These are phyloP conservation scores for Druceiella hillmani DNA, from an alignment of 2,888 invertebrate genomes.

Conservation along the genomic window DNA sequence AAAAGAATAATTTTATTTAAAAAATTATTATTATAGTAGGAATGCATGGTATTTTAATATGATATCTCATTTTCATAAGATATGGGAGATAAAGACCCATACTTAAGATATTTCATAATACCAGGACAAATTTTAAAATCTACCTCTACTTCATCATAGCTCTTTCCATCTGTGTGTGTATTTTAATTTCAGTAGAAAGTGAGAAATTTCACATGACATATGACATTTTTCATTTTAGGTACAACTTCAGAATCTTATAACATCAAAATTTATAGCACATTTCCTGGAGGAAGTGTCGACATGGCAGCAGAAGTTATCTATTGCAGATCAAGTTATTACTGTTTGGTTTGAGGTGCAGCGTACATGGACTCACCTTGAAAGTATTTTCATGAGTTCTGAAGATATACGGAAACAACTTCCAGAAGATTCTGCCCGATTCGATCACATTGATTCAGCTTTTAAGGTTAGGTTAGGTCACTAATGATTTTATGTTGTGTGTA, in stretches of 20 bases:
- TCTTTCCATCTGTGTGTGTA: no score
- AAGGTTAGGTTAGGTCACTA: no score
- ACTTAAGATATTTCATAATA: constrained; percentile 2
- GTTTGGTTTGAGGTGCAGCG: constrained; percentile 95
- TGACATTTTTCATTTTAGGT: constrained; percentile 59
- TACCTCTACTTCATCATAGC: no score
- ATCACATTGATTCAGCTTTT: constrained; percentile 85
- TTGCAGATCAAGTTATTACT: constrained; percentile 90
- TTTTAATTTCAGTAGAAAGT: no score
- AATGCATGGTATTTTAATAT: no score
- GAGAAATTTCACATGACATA: no score
- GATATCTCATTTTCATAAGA: no score
- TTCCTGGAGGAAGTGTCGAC: constrained; percentile 90
- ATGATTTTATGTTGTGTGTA: not conserved
- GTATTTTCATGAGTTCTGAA: constrained; percentile 97
- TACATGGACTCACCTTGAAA: constrained; percentile 95
- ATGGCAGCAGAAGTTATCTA: constrained; percentile 89
- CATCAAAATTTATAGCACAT: constrained; percentile 94
- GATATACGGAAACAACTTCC: constrained; percentile 93
- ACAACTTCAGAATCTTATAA: constrained; percentile 92
- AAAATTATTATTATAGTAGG: no score
- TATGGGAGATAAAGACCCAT: no score
- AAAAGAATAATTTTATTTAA: no score
- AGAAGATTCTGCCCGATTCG: constrained; percentile 88
- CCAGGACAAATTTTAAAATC: no score